Base-by-base conservation (phyloP, 2,888 invertebrate species). In the Aphidius colemani region DNA sequence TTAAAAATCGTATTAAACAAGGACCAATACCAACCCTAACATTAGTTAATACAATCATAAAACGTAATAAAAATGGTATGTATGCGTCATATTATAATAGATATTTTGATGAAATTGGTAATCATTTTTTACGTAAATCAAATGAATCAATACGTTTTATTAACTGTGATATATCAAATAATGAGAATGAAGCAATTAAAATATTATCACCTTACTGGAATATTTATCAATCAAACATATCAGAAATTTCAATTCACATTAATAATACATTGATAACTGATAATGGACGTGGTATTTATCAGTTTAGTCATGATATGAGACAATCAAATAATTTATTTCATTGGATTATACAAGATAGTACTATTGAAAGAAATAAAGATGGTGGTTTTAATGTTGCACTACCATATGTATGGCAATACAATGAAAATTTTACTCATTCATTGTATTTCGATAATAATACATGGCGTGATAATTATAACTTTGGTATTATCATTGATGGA, bases 321-420 rank as follows among this genome's bases (percentile, higher is more conserved):
- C 93, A 95, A 68, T 96, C 98, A 0, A 98, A 98, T 77, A 99
- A 99, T 84, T 86, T 99, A 1, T 99, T 96, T 85, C 96, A 98
- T 79, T 99, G 98, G 87, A 86, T 93, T 40, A 82, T 98, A 56
- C 92, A 93, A 79, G 93, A 95, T 75, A 93, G 93, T 66, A 89
- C 91, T 0, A 88, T 99, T 67, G 93, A 94, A 78, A 87, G 93
- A 69, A 98, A 98, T 76, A 85, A 86, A 65, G 88, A 88, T 40
- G 95, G 95, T 9, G 98, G 98, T 1, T 90, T 99, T 70, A 90
- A 94, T 74, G 86, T 98, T 6, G 88, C 90, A 9, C 83, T 99
- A 46, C 99, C 99, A 0, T 95, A 96, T 72, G 96, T 97, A 1
- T 95, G 95, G 95, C 91, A 95, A 74, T 96, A 95, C 76, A 94